Percentiles rank a stretch among this genome's conserved stretches.
Evolutionary conservation across 2,888 invertebrate species (phyloP).

Genomic region (Scrobipalpa atriplicella): DNA sequence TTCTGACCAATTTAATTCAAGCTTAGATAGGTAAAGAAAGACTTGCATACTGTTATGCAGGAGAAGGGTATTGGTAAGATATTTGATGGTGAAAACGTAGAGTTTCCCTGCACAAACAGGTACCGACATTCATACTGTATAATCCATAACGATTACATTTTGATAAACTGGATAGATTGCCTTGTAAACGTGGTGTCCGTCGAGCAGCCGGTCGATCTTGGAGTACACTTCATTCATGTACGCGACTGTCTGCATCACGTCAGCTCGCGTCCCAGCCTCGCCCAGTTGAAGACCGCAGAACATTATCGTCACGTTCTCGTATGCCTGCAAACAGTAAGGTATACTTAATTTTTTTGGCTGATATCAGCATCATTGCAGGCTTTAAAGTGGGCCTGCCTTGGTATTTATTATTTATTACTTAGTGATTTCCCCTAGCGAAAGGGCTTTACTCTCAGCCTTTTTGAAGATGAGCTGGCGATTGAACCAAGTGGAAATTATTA

Average conservation of each 20-base stretch:
- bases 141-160: background rate
- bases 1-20: no score
- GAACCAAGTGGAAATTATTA: no score
- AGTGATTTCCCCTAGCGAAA: constrained; percentile 91
- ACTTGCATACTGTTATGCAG: no score
- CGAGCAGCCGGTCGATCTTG: constrained; percentile 91
- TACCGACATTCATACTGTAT: background rate
- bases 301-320: constrained; percentile 89
- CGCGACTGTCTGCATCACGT: constrained; percentile 89
- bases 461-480: no score
- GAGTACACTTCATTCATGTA: constrained; percentile 94
- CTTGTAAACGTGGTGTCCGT: constrained; percentile 94
- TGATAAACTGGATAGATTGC: constrained; percentile 48
- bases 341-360: background rate
- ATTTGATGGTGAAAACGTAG: no score
- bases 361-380: no score
- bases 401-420: no score
- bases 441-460: constrained; percentile 90
- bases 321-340: constrained; percentile 80
- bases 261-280: constrained; percentile 68
- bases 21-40: no score
- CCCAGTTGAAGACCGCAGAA: constrained; percentile 88
- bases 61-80: no score
- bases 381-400: no score
- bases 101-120: no score